Base-by-base conservation (phyloP, 2,797 vertebrate species). In the Sebastes matsubarae region DNA sequence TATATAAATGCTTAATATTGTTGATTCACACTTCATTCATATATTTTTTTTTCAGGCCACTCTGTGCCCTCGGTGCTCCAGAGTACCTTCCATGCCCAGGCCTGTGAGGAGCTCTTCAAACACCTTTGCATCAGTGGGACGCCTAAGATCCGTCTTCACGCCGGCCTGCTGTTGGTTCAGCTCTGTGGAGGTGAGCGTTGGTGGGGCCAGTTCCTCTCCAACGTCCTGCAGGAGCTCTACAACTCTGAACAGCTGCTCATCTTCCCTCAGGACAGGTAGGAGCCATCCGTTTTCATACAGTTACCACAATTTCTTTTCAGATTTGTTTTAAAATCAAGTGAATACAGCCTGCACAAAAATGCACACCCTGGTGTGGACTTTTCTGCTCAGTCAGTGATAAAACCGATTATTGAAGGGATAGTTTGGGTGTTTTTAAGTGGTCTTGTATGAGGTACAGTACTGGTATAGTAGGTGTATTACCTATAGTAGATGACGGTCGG, bases 151-250 rank as follows among this genome's bases (percentile, higher is more conserved):
- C 96, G 99, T 0, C 89, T 99, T 75, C 98, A 99, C 6, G 97
- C 99, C 1, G 99, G 99, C 8, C 97, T 99, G 84, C 94, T 99
- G 36, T 94, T 99, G 80, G 99, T 99, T 86, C 99, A 99, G 82
- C 96, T 99, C 0, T 99, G 98, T 87, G 98, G 98, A 70, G 97
- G 96, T 1, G 99, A 99, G 94, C 96, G 97, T 74, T 99, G 99
- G 99, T 99, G 99, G 99, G 99, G 99, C 34, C 98, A 99, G 82
- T 99, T 99, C 92, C 97, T 99, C 60, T 99, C 99, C 64, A 99
- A 99, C 0, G 99, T 99, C 3, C 96, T 99, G 84, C 98, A 99
- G 91, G 99, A 99, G 90, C 95, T 99, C 29, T 99, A 99, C 94
- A 99, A 99, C 94, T 99, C 99, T 0, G 98, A 99, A 42, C 99